A percentile compares a stretch with the other conserved stretches of the same genome.
These are phyloP conservation scores for Cheumatopsyche charites DNA, from an alignment of 1,140 invertebrate species.

Conservation along the genomic window DNA sequence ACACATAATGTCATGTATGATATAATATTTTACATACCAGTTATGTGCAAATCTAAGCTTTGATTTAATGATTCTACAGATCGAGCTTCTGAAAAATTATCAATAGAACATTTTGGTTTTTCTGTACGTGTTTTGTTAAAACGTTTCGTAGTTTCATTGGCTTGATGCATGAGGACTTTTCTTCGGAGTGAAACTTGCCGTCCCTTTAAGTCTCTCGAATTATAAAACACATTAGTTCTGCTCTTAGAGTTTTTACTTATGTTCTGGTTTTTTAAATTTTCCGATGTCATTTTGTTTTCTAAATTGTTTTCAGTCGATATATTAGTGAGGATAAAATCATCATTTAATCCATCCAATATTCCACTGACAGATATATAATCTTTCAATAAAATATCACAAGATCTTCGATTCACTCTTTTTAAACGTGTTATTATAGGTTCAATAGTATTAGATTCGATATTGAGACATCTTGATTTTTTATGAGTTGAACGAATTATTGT, in stretches of 20 bases:
- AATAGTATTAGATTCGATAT: not conserved
- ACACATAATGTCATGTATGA: constrained; percentile 31
- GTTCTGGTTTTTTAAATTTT: not conserved
- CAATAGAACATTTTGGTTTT: not conserved
- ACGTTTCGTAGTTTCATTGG: constrained; percentile 38
- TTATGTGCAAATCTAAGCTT: constrained; percentile 56
- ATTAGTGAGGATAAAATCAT: constrained; percentile 40
- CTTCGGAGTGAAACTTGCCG: constrained; percentile 34
- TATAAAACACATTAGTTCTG: constrained; percentile 27
- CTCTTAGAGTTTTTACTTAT: not conserved
- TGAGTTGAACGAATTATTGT: constrained; percentile 12
- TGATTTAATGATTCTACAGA: constrained; percentile 50
- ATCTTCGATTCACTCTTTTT: not conserved
- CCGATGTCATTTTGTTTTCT: not conserved
- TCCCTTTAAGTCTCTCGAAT: constrained; percentile 23
- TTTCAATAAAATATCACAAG: not conserved
- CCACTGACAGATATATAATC: constrained; percentile 26
- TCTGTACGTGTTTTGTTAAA: constrained; percentile 46
- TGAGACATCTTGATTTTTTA: not conserved
- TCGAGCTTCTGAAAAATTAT: constrained; percentile 3
- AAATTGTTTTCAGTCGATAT: constrained; percentile 32
- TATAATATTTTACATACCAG: constrained; percentile 50
- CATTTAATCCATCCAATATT: constrained; percentile 21
- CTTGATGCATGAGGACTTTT: constrained; percentile 36
- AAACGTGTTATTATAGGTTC: constrained; percentile 8